phyloP scores from a whole-genome alignment of 2,113 vertebrate genomes.

The Rhynchomys soricoides region DNA sequence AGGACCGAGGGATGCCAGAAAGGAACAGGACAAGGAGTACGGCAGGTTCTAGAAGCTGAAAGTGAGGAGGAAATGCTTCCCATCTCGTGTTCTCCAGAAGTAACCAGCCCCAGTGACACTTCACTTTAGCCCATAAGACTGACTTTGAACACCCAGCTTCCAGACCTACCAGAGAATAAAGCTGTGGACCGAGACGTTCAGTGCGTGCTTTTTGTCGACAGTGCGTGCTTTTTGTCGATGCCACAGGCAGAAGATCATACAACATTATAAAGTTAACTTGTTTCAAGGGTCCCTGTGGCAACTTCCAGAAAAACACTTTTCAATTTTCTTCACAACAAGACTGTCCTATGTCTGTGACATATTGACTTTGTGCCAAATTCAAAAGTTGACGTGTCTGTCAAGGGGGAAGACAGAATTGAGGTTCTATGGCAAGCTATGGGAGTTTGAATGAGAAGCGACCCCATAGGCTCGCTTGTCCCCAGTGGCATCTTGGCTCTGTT shows the following conservation, averaged over 20 bases:
- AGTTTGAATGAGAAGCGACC: too few species aligned
- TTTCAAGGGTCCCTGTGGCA: neutral
- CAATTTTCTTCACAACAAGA: neutral
- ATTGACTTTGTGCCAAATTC: neutral
- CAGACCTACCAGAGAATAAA: neutral
- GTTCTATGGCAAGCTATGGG: neutral
- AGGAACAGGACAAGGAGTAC: neutral
- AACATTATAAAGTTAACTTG: conserved; percentile 10
- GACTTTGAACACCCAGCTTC: neutral
- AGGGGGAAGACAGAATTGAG: neutral
- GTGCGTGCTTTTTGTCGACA: neutral
- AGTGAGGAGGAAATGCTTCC: neutral
- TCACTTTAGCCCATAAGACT: neutral
- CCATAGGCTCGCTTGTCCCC: neutral
- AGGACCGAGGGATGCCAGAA: neutral
- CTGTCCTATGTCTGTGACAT: neutral
- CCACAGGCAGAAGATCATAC: neutral
- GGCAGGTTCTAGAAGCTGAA: neutral
- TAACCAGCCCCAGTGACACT: neutral
- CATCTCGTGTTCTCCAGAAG: neutral
- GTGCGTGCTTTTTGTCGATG: neutral
- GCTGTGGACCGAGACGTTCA: neutral
- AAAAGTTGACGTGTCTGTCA: neutral
- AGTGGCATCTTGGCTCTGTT: neutral
- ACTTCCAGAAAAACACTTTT: neutral